Evolutionary conservation across 2,113 vertebrate genomes (phyloP).

Genomic region (Alaudala cheleensis): DNA sequence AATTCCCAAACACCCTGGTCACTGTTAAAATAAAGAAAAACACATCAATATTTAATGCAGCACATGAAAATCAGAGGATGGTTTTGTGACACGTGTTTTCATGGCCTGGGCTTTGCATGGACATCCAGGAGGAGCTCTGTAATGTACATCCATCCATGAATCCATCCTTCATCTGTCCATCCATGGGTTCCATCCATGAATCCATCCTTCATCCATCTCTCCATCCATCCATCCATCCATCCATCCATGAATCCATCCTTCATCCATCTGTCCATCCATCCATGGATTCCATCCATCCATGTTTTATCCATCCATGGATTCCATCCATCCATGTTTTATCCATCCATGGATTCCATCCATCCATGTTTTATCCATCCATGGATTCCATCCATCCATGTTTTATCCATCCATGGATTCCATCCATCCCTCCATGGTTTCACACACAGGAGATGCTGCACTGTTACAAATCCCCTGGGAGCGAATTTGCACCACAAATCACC

Average conservation of each 20-base stretch:
- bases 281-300: neutral
- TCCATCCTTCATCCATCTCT: neutral
- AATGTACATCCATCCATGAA: neutral
- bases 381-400: neutral
- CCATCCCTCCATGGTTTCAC: neutral
- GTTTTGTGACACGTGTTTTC: fast-evolving
- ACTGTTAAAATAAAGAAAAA: neutral
- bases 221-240: neutral
- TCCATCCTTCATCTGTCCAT: neutral
- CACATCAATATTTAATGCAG: neutral
- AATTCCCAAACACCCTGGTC: neutral
- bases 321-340: neutral
- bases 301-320: neutral
- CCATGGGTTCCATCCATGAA: neutral
- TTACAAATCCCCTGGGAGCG: neutral
- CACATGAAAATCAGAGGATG: neutral
- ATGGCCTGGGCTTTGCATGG: neutral
- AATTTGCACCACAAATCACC: neutral
- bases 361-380: neutral
- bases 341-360: no score
- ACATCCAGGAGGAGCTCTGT: neutral
- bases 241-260: neutral
- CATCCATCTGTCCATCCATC: neutral
- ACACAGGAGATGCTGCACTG: neutral
- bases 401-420: neutral